Conservation (phyloP, 2,888 invertebrate genomes). For the Rhamnusium bicolor region DNA sequence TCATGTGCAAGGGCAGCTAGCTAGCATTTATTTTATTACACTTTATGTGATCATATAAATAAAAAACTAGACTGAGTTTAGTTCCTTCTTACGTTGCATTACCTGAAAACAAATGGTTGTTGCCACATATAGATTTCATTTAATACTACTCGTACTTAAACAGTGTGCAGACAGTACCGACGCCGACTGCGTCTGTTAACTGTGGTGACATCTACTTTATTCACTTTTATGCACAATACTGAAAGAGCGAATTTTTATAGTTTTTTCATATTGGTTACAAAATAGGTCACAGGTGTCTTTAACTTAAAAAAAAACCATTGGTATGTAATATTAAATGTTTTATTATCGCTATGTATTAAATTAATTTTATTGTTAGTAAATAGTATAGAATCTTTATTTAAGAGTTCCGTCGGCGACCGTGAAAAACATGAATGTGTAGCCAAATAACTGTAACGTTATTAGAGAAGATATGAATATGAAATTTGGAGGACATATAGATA, state of each 20-base stretch:
- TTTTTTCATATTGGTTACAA: too few relatives aligned
- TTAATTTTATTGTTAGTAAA: too few relatives aligned
- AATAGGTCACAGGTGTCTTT: too few relatives aligned
- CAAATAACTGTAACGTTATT: too few relatives aligned
- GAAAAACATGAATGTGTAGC: too few relatives aligned
- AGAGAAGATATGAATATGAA: too few relatives aligned
- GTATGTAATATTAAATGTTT: too few relatives aligned
- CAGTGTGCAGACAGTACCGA: not conserved
- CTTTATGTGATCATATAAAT: conserved; percentile 27
- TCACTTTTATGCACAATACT: not conserved
- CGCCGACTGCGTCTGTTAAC: not conserved
- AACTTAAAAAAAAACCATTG: too few relatives aligned
- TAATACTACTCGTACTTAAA: not conserved
- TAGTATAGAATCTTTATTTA: too few relatives aligned
- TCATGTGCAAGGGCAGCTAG: conserved; percentile 6
- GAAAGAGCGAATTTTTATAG: not conserved
- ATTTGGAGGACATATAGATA: too few relatives aligned
- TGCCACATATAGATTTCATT: not conserved
- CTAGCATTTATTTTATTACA: conserved; percentile 21
- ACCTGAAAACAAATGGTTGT: conserved; percentile 19
- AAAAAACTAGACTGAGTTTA: conserved; percentile 23
- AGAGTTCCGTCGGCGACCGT: too few relatives aligned
- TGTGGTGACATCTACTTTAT: not conserved
- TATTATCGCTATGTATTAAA: too few relatives aligned
- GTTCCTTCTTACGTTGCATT: conserved; percentile 16